Evolutionary conservation across 2,113 vertebrate species (phyloP), one percentile per base, ranked within the genome.

Genomic region (Anhinga anhinga): DNA sequence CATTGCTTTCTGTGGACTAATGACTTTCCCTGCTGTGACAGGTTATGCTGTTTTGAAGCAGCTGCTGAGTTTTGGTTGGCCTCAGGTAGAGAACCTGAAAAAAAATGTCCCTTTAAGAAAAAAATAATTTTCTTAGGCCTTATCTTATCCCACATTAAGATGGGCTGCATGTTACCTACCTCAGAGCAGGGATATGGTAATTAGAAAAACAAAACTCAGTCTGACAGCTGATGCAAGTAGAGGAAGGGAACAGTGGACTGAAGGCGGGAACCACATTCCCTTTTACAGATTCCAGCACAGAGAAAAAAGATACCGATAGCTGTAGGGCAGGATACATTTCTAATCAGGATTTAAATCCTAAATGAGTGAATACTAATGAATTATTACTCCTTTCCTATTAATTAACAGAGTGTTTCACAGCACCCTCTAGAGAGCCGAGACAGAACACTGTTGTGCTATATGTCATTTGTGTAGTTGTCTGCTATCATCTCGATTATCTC

Each of bases 351-450:
- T 79, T 84, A 95, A 96, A 76, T 87, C 66, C 73, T 69, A 82
- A 92, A 79, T 94, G 82, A 94, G 72, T 88, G 77, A 89, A 86
- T 81, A 38, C 55, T 92, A 93, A 86, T 96, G 79, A 94, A 95
- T 90, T 72, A 96, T 93, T 89, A 72, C 62, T 82, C 62, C 73
- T 94, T 94, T 65, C 53, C 56, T 87, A 70, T 77, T 92, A 91
- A 95, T 93, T 92, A 94, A 81, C 52, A 72, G n/a, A 36, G 56
- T 62, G 44, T 93, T 93, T 84, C 61, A 92, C n/a, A 92, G 80
- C 90, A 83, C 61, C 56, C 34, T 94, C 77, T 94, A 87, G 86
- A 95, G 83, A 95, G 15, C 20, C 72, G 16, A 90, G 67, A 13
- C 78, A 76, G 34, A 92, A 66, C n/a, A 38, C 12, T 62, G 61